These are phyloP conservation scores for Epinotia nisella DNA, from an alignment of 2,888 invertebrate genomes.

Conservation along the genomic window DNA sequence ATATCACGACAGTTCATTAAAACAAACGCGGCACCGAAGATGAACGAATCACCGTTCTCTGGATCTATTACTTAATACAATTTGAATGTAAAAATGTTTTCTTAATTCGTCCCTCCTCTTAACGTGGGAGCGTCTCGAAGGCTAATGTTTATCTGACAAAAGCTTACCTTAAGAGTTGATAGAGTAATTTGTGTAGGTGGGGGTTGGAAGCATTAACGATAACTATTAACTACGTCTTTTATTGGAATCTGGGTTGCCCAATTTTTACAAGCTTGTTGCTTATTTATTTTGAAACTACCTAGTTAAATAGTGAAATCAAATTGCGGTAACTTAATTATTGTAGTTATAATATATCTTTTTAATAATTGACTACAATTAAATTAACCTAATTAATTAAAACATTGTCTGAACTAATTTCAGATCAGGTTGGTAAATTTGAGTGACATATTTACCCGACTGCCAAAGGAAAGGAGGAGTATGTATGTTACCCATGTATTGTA, in stretches of 20 bases:
- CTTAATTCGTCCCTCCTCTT: not conserved
- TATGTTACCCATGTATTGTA: too few relatives aligned
- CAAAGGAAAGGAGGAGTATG: too few relatives aligned
- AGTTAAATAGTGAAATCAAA: too few relatives aligned
- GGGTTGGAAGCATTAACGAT: not conserved
- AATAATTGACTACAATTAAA: too few relatives aligned
- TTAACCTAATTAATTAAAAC: too few relatives aligned
- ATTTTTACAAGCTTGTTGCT: not conserved
- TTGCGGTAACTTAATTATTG: too few relatives aligned
- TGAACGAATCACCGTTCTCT: not conserved
- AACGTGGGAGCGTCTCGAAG: conserved; percentile 10
- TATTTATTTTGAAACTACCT: not conserved
- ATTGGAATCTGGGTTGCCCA: not conserved
- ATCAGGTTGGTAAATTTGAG: not conserved
- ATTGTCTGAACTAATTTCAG: too few relatives aligned
- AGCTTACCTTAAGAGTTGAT: conserved; percentile 20
- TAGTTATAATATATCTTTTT: too few relatives aligned
- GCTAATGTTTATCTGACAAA: conserved; percentile 28
- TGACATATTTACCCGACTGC: too few relatives aligned
- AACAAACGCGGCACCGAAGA: conserved; percentile 3
- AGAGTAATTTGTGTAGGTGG: conserved; percentile 6
- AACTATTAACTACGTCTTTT: not conserved
- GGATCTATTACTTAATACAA: conserved; percentile 1
- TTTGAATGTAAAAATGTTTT: not conserved
- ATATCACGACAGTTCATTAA: conserved; percentile 35